phyloP scores from a whole-genome alignment of 2,888 invertebrate species.

The Drosophila gaucha region DNA sequence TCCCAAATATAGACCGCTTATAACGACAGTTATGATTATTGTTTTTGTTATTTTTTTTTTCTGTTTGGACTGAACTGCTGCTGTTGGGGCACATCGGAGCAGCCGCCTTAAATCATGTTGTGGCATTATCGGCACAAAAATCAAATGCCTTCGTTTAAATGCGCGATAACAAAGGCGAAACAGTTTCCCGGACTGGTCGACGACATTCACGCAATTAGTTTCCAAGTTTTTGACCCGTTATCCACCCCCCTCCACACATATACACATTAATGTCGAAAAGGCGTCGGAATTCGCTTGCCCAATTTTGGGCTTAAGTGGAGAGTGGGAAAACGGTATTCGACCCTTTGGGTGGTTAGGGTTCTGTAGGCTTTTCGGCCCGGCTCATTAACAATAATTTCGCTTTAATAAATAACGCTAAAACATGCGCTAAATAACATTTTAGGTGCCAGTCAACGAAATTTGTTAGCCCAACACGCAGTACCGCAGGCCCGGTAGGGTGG shows the following conservation, averaged over 20 bases:
- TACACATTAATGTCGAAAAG: constrained; percentile 68
- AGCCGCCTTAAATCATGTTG: constrained; percentile 69
- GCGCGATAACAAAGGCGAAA: constrained; percentile 68
- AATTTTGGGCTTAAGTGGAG: background rate
- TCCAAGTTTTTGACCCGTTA: background rate
- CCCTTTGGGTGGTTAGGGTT: constrained; percentile 1
- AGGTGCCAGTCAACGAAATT: constrained; percentile 58
- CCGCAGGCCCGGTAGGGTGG: background rate
- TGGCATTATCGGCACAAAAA: constrained; percentile 76
- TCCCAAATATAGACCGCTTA: constrained; percentile 17
- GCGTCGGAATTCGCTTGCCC: constrained; percentile 60
- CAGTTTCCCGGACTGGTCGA: constrained; percentile 48
- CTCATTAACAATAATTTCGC: constrained; percentile 80
- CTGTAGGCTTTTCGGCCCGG: constrained; percentile 17
- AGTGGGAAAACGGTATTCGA: constrained; percentile 1
- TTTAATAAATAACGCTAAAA: constrained; percentile 80
- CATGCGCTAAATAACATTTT: constrained; percentile 80
- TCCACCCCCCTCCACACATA: background rate
- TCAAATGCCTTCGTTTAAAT: constrained; percentile 81
- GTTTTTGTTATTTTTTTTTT: constrained; percentile 63
- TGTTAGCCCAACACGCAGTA: constrained; percentile 63
- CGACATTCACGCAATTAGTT: constrained; percentile 75
- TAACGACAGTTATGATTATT: constrained; percentile 70
- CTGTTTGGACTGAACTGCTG: background rate
- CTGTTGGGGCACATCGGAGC: constrained; percentile 1